phyloP scores from a whole-genome alignment of 2,888 invertebrate genomes.

The Calephelis perditalis region DNA sequence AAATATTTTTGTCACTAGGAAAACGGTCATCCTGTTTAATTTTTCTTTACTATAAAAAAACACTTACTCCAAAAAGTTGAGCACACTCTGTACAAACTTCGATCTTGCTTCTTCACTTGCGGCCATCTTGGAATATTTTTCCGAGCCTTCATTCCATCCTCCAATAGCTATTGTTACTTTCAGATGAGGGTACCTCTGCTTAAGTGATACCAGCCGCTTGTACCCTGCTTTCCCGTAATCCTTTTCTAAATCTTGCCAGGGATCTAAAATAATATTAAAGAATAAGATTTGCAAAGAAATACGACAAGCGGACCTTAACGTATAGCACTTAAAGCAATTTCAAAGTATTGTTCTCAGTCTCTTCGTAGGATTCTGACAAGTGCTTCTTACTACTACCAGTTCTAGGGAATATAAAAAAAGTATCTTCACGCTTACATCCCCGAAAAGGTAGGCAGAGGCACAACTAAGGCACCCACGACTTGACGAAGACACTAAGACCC shows the following conservation, averaged over 20 bases:
- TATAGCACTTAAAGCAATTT: no score
- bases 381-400: no score
- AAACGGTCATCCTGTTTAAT: not conserved
- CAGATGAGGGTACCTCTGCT: conserved; percentile 82
- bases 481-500: no score
- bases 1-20: not conserved
- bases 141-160: conserved; percentile 94
- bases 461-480: no score
- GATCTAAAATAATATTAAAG: conserved; percentile 26
- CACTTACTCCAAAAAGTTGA: conserved; percentile 81
- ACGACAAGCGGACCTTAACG: no score
- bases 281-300: no score
- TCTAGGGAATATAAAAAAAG: no score
- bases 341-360: no score
- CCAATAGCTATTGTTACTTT: conserved; percentile 89
- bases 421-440: no score
- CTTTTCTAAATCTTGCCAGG: conserved; percentile 81
- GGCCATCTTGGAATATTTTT: conserved; percentile 81
- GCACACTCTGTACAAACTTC: conserved; percentile 83
- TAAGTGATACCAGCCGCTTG: conserved; percentile 81
- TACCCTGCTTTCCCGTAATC: conserved; percentile 85
- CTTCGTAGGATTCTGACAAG: no score
- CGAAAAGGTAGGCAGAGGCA: no score
- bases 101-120: conserved; percentile 79
- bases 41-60: not conserved